Conservation (phyloP, 2,888 invertebrate species). For the Boloria selene region DNA sequence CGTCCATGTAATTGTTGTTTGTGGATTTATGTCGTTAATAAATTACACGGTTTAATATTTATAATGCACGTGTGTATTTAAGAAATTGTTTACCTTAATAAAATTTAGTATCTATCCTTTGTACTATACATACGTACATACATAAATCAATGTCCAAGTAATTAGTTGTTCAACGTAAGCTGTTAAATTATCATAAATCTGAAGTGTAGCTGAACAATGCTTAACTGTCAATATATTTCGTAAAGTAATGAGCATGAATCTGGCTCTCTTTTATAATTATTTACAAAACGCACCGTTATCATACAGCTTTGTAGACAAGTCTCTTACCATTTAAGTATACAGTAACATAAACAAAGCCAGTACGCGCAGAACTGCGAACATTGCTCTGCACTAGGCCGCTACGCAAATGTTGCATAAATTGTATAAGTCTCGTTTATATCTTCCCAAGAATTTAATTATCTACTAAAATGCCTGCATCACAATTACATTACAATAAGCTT, state of each 20-base stretch:
- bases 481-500: not conserved
- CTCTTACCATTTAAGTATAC: slow-evolving; percentile 70
- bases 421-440: slow-evolving; percentile 34
- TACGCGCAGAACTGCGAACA: slow-evolving; percentile 52
- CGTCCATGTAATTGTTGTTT: slow-evolving; percentile 24
- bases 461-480: not conserved
- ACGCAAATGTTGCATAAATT: slow-evolving; percentile 52
- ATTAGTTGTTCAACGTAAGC: too few species aligned
- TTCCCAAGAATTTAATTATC: slow-evolving; percentile 9
- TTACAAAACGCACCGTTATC: slow-evolving; percentile 77
- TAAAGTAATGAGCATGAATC: slow-evolving; percentile 50
- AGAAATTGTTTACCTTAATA: slow-evolving; percentile 1
- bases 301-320: slow-evolving; percentile 59
- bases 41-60: slow-evolving; percentile 11
- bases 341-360: slow-evolving; percentile 67
- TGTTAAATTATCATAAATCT: not conserved
- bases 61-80: not conserved
- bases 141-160: too few species aligned
- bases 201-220: not conserved
- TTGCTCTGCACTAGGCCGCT: slow-evolving; percentile 54
- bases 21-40: slow-evolving; percentile 23
- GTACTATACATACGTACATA: too few species aligned
- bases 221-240: slow-evolving; percentile 69
- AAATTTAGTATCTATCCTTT: not conserved
- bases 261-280: slow-evolving; percentile 69